phyloP scores from a whole-genome alignment of 2,113 vertebrate genomes.

The Typhlomys cinereus region DNA sequence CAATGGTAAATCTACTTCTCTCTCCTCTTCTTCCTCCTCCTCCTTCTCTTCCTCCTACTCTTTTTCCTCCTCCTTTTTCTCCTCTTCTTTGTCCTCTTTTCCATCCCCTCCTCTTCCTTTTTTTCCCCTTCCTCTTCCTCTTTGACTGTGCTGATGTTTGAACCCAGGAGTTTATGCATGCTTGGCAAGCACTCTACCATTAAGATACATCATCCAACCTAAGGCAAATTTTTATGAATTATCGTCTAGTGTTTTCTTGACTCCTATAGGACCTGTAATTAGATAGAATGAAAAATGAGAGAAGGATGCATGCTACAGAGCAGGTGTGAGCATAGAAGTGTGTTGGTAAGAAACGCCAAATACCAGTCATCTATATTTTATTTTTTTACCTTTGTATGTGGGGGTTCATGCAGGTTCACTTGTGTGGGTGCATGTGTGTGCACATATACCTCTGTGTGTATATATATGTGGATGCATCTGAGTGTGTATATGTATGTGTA shows the following conservation, averaged over 20 bases:
- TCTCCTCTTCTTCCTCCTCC: background rate
- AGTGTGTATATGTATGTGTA: too few species aligned
- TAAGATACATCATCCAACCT: too few species aligned
- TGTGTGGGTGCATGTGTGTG: too few species aligned
- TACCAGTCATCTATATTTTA: background rate
- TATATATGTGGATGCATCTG: too few species aligned
- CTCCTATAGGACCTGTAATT: too few species aligned
- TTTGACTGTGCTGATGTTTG: too few species aligned
- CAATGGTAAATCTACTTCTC: background rate
- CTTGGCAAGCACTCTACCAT: too few species aligned
- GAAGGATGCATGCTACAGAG: background rate
- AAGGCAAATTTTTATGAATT: background rate
- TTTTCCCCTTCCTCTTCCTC: background rate
- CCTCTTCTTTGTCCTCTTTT: background rate
- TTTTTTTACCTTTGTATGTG: too few species aligned
- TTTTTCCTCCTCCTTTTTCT: background rate
- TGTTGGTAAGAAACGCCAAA: background rate
- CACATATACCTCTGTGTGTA: too few species aligned
- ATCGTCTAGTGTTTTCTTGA: background rate
- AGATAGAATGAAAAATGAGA: background rate
- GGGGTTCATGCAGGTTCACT: too few species aligned
- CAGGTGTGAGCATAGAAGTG: background rate
- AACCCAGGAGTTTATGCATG: too few species aligned
- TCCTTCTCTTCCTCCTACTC: background rate
- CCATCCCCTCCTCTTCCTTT: background rate